Evolutionary conservation across 1,140 invertebrate species (phyloP).

Genomic region (Drosophila guanche): DNA sequence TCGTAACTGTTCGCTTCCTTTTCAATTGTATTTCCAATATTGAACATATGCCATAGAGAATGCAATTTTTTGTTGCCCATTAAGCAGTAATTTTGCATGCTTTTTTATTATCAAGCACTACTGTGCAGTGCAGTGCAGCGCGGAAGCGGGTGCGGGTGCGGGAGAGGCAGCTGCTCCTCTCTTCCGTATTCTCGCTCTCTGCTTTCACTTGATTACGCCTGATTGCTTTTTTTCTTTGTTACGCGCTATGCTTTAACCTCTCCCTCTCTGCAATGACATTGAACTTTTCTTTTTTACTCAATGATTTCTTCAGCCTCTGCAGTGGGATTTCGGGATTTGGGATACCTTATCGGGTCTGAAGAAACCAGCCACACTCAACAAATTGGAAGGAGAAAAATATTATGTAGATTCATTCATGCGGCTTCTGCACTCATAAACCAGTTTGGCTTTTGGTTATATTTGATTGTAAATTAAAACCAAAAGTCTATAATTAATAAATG

Average conservation of each 20-base stretch:
- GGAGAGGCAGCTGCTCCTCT: conserved; percentile 1
- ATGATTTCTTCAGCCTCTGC: conserved; percentile 4
- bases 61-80: conserved; percentile 30
- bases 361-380: conserved; percentile 10
- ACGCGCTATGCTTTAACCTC: conserved; percentile 39
- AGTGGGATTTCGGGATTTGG: background rate
- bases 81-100: conserved; percentile 42
- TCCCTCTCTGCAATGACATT: conserved; percentile 1
- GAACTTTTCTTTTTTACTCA: conserved; percentile 17
- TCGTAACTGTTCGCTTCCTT: conserved; percentile 15
- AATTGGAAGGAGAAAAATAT: conserved; percentile 29
- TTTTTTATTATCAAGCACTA: conserved; percentile 42
- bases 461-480: conserved; percentile 40
- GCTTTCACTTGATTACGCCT: conserved; percentile 18
- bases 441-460: conserved; percentile 24
- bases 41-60: conserved; percentile 1
- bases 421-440: conserved; percentile 38
- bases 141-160: too few relatives aligned
- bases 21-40: background rate
- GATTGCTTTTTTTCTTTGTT: conserved; percentile 51
- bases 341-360: too few relatives aligned
- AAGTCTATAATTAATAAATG: conserved; percentile 47
- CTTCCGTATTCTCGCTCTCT: conserved; percentile 3
- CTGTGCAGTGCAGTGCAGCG: background rate
- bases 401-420: conserved; percentile 25